These are phyloP conservation scores for Drosophila neocordata DNA, from an alignment of 1,140 invertebrate species.

Conservation along the genomic window DNA sequence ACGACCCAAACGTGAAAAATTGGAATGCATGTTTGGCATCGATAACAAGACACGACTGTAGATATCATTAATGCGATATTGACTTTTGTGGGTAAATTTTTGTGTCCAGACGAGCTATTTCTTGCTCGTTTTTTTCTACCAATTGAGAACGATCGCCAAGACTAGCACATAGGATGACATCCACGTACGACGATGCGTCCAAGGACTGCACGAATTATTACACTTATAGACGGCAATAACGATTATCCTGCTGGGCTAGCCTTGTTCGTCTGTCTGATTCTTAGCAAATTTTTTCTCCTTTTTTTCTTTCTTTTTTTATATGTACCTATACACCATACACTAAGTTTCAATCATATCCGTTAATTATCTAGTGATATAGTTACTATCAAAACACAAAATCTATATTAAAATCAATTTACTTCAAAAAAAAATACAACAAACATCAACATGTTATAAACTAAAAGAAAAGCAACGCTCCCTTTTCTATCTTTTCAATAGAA, in stretches of 20 bases:
- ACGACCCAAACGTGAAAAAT: constrained; percentile 97
- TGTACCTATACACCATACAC: too few relatives aligned
- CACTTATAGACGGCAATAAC: constrained; percentile 98
- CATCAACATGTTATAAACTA: too few relatives aligned
- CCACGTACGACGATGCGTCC: constrained; percentile 99
- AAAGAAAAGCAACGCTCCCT: too few relatives aligned
- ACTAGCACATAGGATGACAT: constrained; percentile 98
- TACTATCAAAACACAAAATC: too few relatives aligned
- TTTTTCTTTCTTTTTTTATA: too few relatives aligned
- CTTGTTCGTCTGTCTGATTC: too few relatives aligned
- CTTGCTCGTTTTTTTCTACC: constrained; percentile 96
- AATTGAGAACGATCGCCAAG: constrained; percentile 92
- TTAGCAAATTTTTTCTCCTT: too few relatives aligned
- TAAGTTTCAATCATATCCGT: too few relatives aligned
- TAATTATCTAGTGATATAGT: too few relatives aligned
- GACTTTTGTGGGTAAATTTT: constrained; percentile 94
- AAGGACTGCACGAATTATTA: constrained; percentile 94
- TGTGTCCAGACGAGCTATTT: constrained; percentile 98
- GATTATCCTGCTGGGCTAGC: constrained; percentile 99
- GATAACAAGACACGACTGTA: constrained; percentile 94
- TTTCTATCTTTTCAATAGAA: too few relatives aligned
- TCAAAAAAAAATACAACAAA: too few relatives aligned
- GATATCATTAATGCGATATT: constrained; percentile 92
- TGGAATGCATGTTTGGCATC: constrained; percentile 95
- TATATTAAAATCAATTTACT: too few relatives aligned